Conservation (phyloP, 2,888 invertebrate species). For the Drosophila imparisetae region DNA sequence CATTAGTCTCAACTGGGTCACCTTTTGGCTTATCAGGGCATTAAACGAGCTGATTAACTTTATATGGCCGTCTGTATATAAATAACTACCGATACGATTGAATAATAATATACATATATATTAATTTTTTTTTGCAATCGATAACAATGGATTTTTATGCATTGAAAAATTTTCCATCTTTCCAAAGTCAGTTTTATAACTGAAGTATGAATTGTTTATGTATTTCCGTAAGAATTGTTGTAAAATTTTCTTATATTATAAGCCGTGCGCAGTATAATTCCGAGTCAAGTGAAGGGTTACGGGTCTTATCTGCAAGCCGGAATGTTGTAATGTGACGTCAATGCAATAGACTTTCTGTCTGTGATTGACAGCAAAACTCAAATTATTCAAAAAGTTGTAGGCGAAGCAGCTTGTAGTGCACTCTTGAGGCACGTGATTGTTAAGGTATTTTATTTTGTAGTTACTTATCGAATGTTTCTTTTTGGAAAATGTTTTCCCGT, state of each 20-base stretch:
- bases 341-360: conserved; percentile 34
- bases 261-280: conserved; percentile 14
- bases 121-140: conserved; percentile 17
- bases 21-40: conserved; percentile 72
- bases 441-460: not conserved
- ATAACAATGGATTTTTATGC: conserved; percentile 4
- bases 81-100: conserved; percentile 50
- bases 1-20: conserved; percentile 65
- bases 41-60: conserved; percentile 47
- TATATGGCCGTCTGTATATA: conserved; percentile 37
- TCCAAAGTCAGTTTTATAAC: not conserved
- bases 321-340: conserved; percentile 51
- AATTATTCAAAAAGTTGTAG: conserved; percentile 21
- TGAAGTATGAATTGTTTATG: not conserved
- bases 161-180: conserved; percentile 35
- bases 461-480: not conserved
- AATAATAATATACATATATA: conserved; percentile 4
- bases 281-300: conserved; percentile 12
- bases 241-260: not conserved
- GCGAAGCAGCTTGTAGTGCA: conserved; percentile 21
- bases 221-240: not conserved
- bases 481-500: not conserved
- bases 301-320: conserved; percentile 32
- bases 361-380: conserved; percentile 30
- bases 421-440: conserved; percentile 27